Evolutionary conservation across 2,113 vertebrate species (phyloP).

Genomic region (Symphodus melops): DNA sequence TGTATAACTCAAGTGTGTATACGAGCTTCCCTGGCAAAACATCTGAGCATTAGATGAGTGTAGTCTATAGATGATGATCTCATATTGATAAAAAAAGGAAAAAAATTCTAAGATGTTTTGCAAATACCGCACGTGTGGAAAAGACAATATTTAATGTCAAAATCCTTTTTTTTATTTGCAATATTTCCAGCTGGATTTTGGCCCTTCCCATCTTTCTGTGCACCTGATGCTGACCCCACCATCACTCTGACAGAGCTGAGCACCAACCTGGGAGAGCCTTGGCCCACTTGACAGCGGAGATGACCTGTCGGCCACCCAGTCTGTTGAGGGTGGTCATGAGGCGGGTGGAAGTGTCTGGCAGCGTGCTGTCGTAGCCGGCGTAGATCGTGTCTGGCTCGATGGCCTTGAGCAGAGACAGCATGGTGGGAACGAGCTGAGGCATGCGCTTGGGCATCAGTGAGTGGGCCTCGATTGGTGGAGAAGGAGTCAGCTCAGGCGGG

Average conservation of each 20-base stretch:
- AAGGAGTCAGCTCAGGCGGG: slow-evolving; percentile 57
- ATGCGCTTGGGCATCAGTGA: slow-evolving; percentile 89
- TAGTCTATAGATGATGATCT: no score
- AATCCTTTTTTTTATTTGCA: no score
- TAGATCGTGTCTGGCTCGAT: slow-evolving; percentile 97
- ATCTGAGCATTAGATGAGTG: no score
- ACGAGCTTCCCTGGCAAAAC: no score
- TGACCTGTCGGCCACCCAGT: slow-evolving; percentile 93
- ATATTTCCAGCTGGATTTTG: no score
- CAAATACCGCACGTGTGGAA: no score
- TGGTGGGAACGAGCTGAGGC: slow-evolving; percentile 92
- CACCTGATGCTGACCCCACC: no score
- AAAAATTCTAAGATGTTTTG: no score
- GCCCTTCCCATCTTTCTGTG: no score
- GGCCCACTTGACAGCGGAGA: slow-evolving; percentile 97
- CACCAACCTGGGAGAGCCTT: slow-evolving; percentile 93
- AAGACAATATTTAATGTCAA: no score
- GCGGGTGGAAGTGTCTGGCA: slow-evolving; percentile 92
- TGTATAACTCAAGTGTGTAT: no score
- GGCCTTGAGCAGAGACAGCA: slow-evolving; percentile 94
- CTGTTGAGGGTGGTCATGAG: slow-evolving; percentile 95
- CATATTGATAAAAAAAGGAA: no score
- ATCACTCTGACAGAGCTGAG: not conserved
- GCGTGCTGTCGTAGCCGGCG: slow-evolving; percentile 91
- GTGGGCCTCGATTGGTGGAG: slow-evolving; percentile 62